Evolutionary conservation across 2,797 vertebrate species (phyloP).

Genomic region (Syndactyla subalaris): DNA sequence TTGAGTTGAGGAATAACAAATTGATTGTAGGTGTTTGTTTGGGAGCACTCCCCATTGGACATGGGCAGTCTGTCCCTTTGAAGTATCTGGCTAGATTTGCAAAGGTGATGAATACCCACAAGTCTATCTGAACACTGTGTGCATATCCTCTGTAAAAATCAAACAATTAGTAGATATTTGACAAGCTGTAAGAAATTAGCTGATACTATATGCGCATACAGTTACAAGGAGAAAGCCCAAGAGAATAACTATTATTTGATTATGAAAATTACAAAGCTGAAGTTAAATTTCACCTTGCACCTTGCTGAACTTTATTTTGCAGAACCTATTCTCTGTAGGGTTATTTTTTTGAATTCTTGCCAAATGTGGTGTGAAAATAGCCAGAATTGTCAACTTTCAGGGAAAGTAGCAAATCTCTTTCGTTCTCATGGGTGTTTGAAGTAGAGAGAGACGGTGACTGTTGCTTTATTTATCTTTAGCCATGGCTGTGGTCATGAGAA

Average conservation of each 20-base stretch:
- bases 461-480: background rate
- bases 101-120: background rate
- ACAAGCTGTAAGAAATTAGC: background rate
- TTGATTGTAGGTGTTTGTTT: background rate
- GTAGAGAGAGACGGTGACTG: background rate
- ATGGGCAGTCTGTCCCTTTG: background rate
- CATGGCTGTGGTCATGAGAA: background rate
- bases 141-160: background rate
- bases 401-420: background rate
- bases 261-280: background rate
- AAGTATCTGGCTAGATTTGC: background rate
- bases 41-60: background rate
- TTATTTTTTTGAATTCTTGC: background rate
- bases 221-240: background rate
- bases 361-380: background rate
- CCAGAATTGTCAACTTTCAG: background rate
- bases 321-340: background rate
- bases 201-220: background rate
- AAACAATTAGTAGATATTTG: background rate
- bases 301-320: slow-evolving; percentile 29
- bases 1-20: background rate
- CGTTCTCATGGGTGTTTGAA: background rate
- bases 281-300: slow-evolving; percentile 36
- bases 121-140: background rate
- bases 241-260: background rate